Conservation (phyloP, 2,797 vertebrate genomes). For the Chelon auratus region DNA sequence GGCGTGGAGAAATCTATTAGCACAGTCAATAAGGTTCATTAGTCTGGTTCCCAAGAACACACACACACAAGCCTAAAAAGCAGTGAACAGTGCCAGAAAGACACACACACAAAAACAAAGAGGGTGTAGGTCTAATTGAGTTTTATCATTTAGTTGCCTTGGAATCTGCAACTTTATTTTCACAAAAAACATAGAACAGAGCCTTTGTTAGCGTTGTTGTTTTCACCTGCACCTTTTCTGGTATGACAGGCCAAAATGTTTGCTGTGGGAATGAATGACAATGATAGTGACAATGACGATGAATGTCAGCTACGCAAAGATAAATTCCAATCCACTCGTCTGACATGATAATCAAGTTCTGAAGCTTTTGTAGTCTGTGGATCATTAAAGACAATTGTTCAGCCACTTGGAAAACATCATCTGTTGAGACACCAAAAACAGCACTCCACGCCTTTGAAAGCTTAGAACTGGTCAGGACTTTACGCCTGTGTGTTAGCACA, state of each 20-base stretch:
- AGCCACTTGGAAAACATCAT: too few species aligned
- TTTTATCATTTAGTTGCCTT: background rate
- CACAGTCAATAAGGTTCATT: conserved; percentile 35
- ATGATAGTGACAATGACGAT: background rate
- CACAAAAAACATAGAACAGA: background rate
- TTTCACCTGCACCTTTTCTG: background rate
- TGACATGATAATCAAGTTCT: conserved; percentile 11
- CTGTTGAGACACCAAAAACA: too few species aligned
- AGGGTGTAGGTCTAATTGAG: background rate
- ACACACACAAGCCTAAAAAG: conserved; percentile 9
- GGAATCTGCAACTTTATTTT: background rate
- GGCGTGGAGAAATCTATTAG: conserved; percentile 34
- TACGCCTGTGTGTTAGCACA: too few species aligned
- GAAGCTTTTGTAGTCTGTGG: background rate
- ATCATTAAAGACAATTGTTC: too few species aligned
- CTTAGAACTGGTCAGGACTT: too few species aligned
- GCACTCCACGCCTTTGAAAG: too few species aligned
- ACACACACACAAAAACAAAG: background rate
- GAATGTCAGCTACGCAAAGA: background rate
- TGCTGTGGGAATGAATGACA: background rate
- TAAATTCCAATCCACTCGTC: background rate
- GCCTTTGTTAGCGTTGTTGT: background rate
- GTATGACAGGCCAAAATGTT: too few species aligned
- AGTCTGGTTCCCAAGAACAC: conserved; percentile 22
- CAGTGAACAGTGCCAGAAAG: background rate